A percentile compares a stretch with the other conserved stretches of the same genome.
Conservation (phyloP, 2,888 invertebrate genomes). For the Eupsilia transversa region DNA sequence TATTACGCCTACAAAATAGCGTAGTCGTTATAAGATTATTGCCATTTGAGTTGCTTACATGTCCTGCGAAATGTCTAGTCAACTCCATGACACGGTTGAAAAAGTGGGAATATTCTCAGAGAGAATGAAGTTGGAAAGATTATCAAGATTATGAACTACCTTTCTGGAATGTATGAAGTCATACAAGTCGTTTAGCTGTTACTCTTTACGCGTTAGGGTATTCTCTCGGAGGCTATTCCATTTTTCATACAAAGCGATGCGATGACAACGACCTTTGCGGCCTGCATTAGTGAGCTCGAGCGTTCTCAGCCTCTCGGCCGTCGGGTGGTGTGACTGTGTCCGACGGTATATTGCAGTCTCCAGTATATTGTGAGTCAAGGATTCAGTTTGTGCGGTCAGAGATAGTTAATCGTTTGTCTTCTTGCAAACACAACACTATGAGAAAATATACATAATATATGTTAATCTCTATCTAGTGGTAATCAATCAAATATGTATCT, state of each 20-base stretch:
- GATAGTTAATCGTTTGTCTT: slow-evolving; percentile 79
- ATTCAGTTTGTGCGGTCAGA: slow-evolving; percentile 82
- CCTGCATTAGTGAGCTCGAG: slow-evolving; percentile 52
- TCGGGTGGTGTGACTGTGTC: slow-evolving; percentile 36
- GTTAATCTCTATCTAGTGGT: slow-evolving; percentile 88
- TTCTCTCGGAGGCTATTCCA: slow-evolving; percentile 73
- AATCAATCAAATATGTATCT: slow-evolving; percentile 88
- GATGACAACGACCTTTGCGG: slow-evolving; percentile 54
- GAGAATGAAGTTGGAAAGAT: slow-evolving; percentile 69
- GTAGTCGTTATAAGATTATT: slow-evolving; percentile 90
- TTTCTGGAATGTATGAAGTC: slow-evolving; percentile 45
- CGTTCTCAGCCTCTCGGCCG: slow-evolving; percentile 37
- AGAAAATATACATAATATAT: slow-evolving; percentile 85
- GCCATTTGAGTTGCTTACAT: slow-evolving; percentile 88
- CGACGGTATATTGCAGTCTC: slow-evolving; percentile 43
- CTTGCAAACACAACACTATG: slow-evolving; percentile 87
- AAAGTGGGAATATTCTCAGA: slow-evolving; percentile 83
- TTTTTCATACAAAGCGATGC: slow-evolving; percentile 73
- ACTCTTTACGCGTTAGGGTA: slow-evolving; percentile 15
- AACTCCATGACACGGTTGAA: slow-evolving; percentile 85
- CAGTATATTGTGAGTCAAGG: slow-evolving; percentile 69
- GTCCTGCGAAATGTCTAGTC: slow-evolving; percentile 83
- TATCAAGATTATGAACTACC: slow-evolving; percentile 56
- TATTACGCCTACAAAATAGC: slow-evolving; percentile 91
- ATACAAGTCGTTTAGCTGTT: slow-evolving; percentile 20